phyloP scores from a whole-genome alignment of 2,888 invertebrate species.

The Drosophila monieri region DNA sequence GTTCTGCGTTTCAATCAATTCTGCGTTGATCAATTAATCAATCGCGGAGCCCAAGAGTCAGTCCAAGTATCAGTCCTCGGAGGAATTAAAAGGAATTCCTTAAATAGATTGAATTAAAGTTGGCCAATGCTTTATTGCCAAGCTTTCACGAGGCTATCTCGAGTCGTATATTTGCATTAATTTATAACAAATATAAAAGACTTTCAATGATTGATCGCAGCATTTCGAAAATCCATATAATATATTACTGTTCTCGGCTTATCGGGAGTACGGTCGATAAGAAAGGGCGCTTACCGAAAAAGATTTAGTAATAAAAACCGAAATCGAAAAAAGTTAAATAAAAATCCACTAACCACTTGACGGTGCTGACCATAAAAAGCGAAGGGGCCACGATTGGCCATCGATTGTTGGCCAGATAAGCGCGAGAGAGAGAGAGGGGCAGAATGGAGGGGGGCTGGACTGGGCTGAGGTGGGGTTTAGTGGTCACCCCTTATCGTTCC shows the following conservation, averaged over 20 bases:
- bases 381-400: constrained; percentile 16
- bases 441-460: neutral
- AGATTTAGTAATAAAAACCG: constrained; percentile 42
- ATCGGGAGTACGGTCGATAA: constrained; percentile 34
- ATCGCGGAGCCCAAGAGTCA: constrained; percentile 6
- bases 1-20: constrained; percentile 26
- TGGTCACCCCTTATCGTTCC: constrained; percentile 27
- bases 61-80: neutral
- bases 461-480: no score
- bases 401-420: constrained; percentile 17
- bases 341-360: constrained; percentile 43
- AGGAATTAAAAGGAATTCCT: constrained; percentile 22
- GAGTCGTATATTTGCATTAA: constrained; percentile 61
- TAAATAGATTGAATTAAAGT: constrained; percentile 21
- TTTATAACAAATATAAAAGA: constrained; percentile 68
- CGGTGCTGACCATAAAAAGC: constrained; percentile 26
- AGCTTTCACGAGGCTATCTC: constrained; percentile 60
- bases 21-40: constrained; percentile 45
- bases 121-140: constrained; percentile 19
- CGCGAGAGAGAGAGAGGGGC: neutral
- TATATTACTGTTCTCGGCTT: constrained; percentile 27
- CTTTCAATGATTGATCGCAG: constrained; percentile 64
- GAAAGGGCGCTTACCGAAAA: constrained; percentile 36
- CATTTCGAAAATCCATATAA: constrained; percentile 34
- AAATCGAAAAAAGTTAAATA: constrained; percentile 30